Evolutionary conservation across 2,888 invertebrate species (phyloP).

Genomic region (Orthosia gothica): DNA sequence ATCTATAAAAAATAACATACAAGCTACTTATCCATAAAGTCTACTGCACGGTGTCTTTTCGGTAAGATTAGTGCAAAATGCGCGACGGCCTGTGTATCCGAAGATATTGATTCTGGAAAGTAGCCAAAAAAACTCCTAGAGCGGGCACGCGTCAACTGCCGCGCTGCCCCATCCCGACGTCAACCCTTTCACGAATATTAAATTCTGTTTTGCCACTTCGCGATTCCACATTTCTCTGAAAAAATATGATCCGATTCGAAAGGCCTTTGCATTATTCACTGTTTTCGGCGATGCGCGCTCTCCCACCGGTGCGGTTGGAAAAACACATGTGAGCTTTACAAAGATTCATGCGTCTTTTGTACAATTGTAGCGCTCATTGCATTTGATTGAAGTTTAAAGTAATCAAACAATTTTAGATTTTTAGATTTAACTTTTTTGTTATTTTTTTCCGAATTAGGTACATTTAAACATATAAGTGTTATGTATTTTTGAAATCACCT

Average conservation of each 20-base stretch:
- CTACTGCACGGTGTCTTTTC: slow-evolving; percentile 77
- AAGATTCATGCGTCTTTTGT: slow-evolving; percentile 50
- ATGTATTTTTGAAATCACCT: no score
- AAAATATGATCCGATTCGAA: slow-evolving; percentile 87
- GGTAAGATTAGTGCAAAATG: slow-evolving; percentile 89
- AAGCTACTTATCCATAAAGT: slow-evolving; percentile 44
- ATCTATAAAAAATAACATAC: slow-evolving; percentile 23
- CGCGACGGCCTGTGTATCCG: slow-evolving; percentile 87
- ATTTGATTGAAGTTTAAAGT: slow-evolving; percentile 13
- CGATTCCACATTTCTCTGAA: slow-evolving; percentile 88
- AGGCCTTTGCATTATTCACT: slow-evolving; percentile 86
- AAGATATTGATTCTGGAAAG: slow-evolving; percentile 91
- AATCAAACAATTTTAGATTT: slow-evolving; percentile 32
- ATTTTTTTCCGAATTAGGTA: no score
- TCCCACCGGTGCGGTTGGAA: slow-evolving; percentile 57
- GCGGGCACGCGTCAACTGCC: slow-evolving; percentile 90
- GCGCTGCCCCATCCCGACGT: slow-evolving; percentile 88
- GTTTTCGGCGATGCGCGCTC: slow-evolving; percentile 78
- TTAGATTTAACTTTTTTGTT: no score
- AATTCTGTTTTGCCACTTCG: slow-evolving; percentile 92
- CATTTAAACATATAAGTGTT: no score
- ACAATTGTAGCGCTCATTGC: slow-evolving; percentile 23
- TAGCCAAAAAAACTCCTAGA: slow-evolving; percentile 90
- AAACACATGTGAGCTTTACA: slow-evolving; percentile 58
- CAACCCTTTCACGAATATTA: slow-evolving; percentile 92